Evolutionary conservation across 2,797 vertebrate genomes (phyloP).

Genomic region (Clarias platycephalus): DNA sequence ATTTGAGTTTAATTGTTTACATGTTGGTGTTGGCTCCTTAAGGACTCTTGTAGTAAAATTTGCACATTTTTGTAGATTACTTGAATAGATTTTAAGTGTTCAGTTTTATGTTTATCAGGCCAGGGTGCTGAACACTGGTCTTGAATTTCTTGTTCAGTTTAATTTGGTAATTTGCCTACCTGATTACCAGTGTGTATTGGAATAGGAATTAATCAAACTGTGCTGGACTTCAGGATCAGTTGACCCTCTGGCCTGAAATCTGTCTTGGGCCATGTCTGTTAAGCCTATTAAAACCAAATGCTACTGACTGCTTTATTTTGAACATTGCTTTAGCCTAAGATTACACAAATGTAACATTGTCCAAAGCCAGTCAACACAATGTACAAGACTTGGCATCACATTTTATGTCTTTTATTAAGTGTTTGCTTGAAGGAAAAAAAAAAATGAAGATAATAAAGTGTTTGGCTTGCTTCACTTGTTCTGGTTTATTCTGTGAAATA

Average conservation of each 20-base stretch:
- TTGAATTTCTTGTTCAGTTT: background rate
- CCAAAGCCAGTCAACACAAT: constrained; percentile 48
- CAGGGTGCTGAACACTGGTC: background rate
- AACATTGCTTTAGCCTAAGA: background rate
- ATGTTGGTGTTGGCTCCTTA: constrained; percentile 17
- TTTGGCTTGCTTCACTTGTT: constrained; percentile 53
- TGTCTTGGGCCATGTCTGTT: constrained; percentile 42
- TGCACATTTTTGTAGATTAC: constrained; percentile 43
- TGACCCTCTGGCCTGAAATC: constrained; percentile 27
- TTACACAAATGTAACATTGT: constrained; percentile 38
- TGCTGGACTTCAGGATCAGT: background rate
- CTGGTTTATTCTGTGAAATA: background rate
- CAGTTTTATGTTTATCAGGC: constrained; percentile 19
- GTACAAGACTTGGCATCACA: constrained; percentile 34
- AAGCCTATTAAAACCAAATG: constrained; percentile 14
- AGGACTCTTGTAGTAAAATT: constrained; percentile 14
- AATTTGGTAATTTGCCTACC: background rate
- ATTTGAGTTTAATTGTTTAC: constrained; percentile 23
- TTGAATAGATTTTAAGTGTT: constrained; percentile 56
- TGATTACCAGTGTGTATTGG: background rate
- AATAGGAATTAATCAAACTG: background rate
- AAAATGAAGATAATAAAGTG: constrained; percentile 65
- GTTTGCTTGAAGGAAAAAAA: constrained; percentile 62
- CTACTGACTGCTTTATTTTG: constrained; percentile 4
- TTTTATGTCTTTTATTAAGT: constrained; percentile 68